Conservation (phyloP, 2,888 invertebrate species). For the Trichogramma evanescens region DNA sequence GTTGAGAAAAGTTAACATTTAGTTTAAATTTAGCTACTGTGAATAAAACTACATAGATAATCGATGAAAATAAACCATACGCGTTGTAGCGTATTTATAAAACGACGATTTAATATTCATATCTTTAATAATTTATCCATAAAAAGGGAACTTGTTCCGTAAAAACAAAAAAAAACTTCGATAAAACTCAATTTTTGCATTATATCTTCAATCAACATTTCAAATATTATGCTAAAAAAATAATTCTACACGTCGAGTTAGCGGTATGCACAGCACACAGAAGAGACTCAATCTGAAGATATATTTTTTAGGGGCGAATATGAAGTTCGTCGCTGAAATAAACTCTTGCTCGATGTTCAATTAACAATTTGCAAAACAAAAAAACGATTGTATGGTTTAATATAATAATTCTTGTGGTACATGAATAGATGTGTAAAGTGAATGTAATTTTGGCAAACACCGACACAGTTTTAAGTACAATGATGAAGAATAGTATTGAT, state of each 20-base stretch:
- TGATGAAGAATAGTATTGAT: too few species aligned
- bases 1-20: background rate
- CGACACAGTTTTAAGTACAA: too few species aligned
- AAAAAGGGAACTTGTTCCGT: background rate
- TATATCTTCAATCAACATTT: background rate
- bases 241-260: constrained; percentile 1
- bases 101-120: constrained; percentile 1
- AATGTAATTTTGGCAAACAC: too few species aligned
- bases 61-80: constrained; percentile 10
- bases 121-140: constrained; percentile 15
- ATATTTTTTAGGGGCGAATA: too few species aligned
- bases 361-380: too few species aligned
- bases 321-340: too few species aligned
- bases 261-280: background rate
- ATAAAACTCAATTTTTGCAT: constrained; percentile 1
- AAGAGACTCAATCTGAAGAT: too few species aligned
- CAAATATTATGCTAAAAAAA: background rate
- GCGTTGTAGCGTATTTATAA: constrained; percentile 16
- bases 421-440: too few species aligned
- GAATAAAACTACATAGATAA: constrained; percentile 17
- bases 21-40: constrained; percentile 15
- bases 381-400: too few species aligned
- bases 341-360: too few species aligned
- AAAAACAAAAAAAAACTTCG: background rate
- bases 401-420: too few species aligned